Evolutionary conservation across 2,888 invertebrate species (phyloP), one percentile per base, ranked within the genome.

Genomic region (Malacosoma neustria): DNA sequence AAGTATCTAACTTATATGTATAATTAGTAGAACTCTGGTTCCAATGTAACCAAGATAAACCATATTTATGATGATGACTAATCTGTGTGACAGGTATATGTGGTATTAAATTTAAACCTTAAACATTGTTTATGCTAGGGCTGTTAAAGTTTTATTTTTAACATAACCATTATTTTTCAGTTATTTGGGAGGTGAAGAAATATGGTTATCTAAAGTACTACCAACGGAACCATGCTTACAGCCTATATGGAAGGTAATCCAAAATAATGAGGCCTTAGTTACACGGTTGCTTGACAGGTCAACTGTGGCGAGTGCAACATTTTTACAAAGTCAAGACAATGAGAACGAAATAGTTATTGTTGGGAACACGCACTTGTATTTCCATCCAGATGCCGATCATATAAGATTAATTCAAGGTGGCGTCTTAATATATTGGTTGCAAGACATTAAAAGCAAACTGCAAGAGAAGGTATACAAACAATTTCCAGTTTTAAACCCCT

Each of bases 291-390:
- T 88, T 36, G 87, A 88, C 34, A 85, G 92, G 48, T 88, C 90
- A 29, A 93, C 93, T n/a, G 89, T 89, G 4, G 64, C 91, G 13
- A 91, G 92, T 77, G 89, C 87, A 11, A 80, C 87, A 15, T 64
- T 88, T 38, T 70, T 94, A 15, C 81, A 89, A 51, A 89, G 89
- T 1, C 63, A 79, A 43, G 89, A 89, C 9, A 87, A 87, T 40
- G 74, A 79, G 2, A 72, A 80, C 40, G 87, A 91, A 52, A 72
- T 91, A 38, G 54, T 94, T 29, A 61, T 94, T 29, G 81, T 92
- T 45, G 96, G 92, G 11, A 98, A 97, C 62, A 97, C 96, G 1
- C 98, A 99, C 85, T 87, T 98, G 34, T 98, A 96, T 79, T 98
- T 96, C 61, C 95, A 95, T 67, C 96, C 97, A 1, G 91, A 93